Evolutionary conservation across 2,113 vertebrate genomes (phyloP).

Genomic region (Rattus norvegicus): DNA sequence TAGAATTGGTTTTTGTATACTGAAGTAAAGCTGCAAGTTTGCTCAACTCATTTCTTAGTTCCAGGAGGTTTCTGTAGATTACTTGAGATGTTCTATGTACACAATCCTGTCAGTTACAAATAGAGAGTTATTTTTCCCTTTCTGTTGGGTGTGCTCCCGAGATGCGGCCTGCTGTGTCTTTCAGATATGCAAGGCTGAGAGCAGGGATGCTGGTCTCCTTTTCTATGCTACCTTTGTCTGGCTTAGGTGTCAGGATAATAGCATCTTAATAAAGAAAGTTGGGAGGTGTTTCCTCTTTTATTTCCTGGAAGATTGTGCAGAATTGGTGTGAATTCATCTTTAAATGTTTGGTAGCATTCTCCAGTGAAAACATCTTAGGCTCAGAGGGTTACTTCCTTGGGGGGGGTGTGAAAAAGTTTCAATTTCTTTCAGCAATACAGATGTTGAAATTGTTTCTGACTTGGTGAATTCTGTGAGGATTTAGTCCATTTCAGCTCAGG

Average conservation of each 20-base stretch:
- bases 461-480: slow-evolving; percentile 37
- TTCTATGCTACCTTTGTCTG: slow-evolving; percentile 18
- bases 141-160: slow-evolving; percentile 42
- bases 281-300: slow-evolving; percentile 34
- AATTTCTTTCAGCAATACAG: slow-evolving; percentile 48
- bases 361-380: background rate
- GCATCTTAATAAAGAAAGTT: slow-evolving; percentile 43
- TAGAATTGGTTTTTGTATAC: slow-evolving; percentile 21
- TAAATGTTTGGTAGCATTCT: slow-evolving; percentile 56
- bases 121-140: slow-evolving; percentile 19
- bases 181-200: slow-evolving; percentile 15
- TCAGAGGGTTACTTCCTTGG: background rate
- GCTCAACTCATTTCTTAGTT: slow-evolving; percentile 51
- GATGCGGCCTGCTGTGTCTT: background rate
- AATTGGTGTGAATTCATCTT: slow-evolving; percentile 30
- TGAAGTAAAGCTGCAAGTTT: slow-evolving; percentile 24
- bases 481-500: slow-evolving; percentile 31
- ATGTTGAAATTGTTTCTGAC: slow-evolving; percentile 48
- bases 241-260: slow-evolving; percentile 52
- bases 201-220: background rate
- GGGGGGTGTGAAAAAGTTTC: slow-evolving; percentile 34
- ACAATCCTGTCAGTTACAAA: slow-evolving; percentile 31
- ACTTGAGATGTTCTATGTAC: slow-evolving; percentile 32
- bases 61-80: background rate
- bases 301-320: slow-evolving; percentile 44